Evolutionary conservation across 2,797 vertebrate species (phyloP), one percentile per base, ranked within the genome.

Genomic region (Rousettus madagascariensis): DNA sequence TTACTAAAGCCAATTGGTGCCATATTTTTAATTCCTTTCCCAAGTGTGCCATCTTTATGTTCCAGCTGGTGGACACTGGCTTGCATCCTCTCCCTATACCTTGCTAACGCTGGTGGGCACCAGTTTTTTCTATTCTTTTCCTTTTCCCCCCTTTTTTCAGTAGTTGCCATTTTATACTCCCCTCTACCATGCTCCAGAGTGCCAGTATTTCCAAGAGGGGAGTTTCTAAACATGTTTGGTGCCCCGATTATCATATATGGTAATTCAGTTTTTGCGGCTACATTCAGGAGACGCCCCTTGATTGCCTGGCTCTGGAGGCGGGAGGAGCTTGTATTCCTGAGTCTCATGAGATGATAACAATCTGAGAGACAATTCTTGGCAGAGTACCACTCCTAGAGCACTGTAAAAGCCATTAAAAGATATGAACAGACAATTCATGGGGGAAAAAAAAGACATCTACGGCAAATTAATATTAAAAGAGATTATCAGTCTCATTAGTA

Each of bases 401-500:
- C 30, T 75, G 9, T 51, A 75, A 33, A 46, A 51, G 43, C 49
- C 43, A 26, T 2, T 22, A 49, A 82, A 94, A 92, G 20, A 66
- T 20, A 59, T 22, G 59, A 90, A 77, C 1, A 95, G 55, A 75
- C 20, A 71, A 84, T 57, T 71, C 38, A 90, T 28, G 91, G 75
- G 66, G 66, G 78, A 49, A 85, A 33, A 66, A 75, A 30, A 72
- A 94, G 38, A 84, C 12, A 87, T 12, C 51, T 30, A 38, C 66
- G 59, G 46, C 26, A 80, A 90, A 88, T 57, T 79, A 77, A 89
- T 49, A 88, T 11, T 86, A 77, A 91, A 65, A 71, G 49, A 79
- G 16, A 65, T 91, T 36, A 75, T 53, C 66, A n/a, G 61, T 33
- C 28, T 72, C 36, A 51, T 88, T 87, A 78, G 20, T 77, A 86